Base-by-base conservation (phyloP, 2,888 invertebrate genomes). In the Loripinus fragilis region DNA sequence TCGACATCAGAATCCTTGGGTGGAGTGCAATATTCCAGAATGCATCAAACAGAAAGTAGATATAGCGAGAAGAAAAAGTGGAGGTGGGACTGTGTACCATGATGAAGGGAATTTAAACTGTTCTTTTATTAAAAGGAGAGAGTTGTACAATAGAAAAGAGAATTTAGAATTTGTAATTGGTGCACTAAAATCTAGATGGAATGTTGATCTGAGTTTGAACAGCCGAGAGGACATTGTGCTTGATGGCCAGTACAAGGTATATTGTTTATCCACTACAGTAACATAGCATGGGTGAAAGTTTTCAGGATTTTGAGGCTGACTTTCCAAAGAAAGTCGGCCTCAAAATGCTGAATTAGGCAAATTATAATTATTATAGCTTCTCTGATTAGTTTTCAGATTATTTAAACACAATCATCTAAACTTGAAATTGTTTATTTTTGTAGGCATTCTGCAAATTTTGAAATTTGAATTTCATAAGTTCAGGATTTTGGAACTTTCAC, bases 21-120 rank as follows among this genome's bases (percentile, higher is more conserved):
- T 96, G 42, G 99, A 99, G 93, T 96, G 97, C 0, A 97, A 99
- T 93, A 94, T 97, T 2, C 95, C 95, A 1, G 95, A 95, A 55
- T 93, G 97, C 68, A 92, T 95, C 80, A 95, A 96, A 68, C 94
- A 95, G 55, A 96, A 96, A 23, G 96, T 99, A 75, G 94, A 95
- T 17, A 90, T 98, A 79, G 98, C 97, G 0, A 95, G 99, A 76
- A 95, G 99, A 55, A 97, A 97, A 91, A 98, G 98, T 94, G 99
- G 99, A 38, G 95, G 99, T 80, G 99, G 99, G 35, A 96, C 98
- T 3, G 98, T 99, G 33, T 99, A 97, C 93, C 99, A 99, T 93
- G 99, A 99, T 93, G 94, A 95, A 83, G 98, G 98, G 0, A 94
- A 94, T 74, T 76, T 93, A 20, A 93, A 93, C 94, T 95, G 98